A percentile compares a stretch with the other conserved stretches of the same genome.
These are phyloP conservation scores for Aricia artaxerxes DNA, from an alignment of 2,888 invertebrate genomes.

Conservation along the genomic window DNA sequence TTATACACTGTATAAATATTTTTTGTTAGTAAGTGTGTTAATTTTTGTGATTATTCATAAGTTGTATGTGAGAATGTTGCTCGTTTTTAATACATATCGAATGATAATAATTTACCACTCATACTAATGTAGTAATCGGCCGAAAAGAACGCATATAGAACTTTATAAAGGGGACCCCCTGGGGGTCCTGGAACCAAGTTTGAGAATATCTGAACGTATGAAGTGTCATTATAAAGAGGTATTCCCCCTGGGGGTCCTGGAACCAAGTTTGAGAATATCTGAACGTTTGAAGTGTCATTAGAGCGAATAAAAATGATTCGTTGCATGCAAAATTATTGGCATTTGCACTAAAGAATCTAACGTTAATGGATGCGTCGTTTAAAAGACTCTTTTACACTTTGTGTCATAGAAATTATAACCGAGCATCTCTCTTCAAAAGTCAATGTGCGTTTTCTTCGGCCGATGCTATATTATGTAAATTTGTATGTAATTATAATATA, in stretches of 20 bases:
- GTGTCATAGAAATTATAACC: background rate
- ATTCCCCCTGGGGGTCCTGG: background rate
- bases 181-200: background rate
- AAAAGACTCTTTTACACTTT: background rate
- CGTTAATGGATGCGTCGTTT: too few relatives aligned
- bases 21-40: background rate
- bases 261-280: background rate
- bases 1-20: background rate
- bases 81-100: constrained; percentile 57
- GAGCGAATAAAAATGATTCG: background rate
- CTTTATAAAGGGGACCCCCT: background rate
- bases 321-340: too few relatives aligned
- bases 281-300: background rate
- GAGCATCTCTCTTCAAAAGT: background rate
- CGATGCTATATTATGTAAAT: constrained; percentile 53
- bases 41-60: background rate
- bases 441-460: constrained; percentile 32
- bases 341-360: too few relatives aligned
- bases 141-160: background rate
- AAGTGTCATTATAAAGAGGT: background rate
- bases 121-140: constrained; percentile 41
- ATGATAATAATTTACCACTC: constrained; percentile 62
- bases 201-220: background rate
- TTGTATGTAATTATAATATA: constrained; percentile 44
- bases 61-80: constrained; percentile 31